These are phyloP conservation scores for Rhinatrema bivittatum DNA, from an alignment of 2,797 vertebrate species.

Conservation along the genomic window DNA sequence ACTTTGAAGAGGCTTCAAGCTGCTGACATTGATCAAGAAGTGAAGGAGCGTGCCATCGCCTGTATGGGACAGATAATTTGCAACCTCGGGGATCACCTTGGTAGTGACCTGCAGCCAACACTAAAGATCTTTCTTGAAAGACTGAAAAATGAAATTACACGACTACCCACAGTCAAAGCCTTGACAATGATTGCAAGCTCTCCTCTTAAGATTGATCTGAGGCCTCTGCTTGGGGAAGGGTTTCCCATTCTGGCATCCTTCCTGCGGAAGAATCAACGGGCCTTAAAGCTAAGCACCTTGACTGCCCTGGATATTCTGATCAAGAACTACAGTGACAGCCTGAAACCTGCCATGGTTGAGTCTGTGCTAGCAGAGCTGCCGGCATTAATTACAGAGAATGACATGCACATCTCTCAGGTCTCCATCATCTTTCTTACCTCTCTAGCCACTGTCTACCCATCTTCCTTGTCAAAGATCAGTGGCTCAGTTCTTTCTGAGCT, in stretches of 20 bases:
- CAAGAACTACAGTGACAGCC: slow-evolving; percentile 67
- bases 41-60: slow-evolving; percentile 87
- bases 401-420: slow-evolving; percentile 86
- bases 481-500: slow-evolving; percentile 62
- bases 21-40: slow-evolving; percentile 91
- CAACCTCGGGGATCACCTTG: slow-evolving; percentile 77
- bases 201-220: slow-evolving; percentile 70
- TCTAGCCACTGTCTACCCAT: slow-evolving; percentile 64
- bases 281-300: slow-evolving; percentile 74
- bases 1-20: slow-evolving; percentile 79
- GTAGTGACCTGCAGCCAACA: slow-evolving; percentile 65
- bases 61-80: slow-evolving; percentile 83
- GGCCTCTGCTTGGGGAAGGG: slow-evolving; percentile 68
- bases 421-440: slow-evolving; percentile 72
- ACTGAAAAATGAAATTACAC: slow-evolving; percentile 87
- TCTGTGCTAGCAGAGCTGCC: slow-evolving; percentile 74
- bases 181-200: slow-evolving; percentile 71
- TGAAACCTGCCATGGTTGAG: slow-evolving; percentile 66
- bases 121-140: slow-evolving; percentile 80
- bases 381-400: slow-evolving; percentile 72
- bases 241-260: slow-evolving; percentile 82
- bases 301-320: slow-evolving; percentile 71
- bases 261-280: slow-evolving; percentile 84
- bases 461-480: slow-evolving; percentile 70
- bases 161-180: slow-evolving; percentile 76